Base-by-base conservation (phyloP, 2,888 invertebrate species). In the Crepidodera aurea region DNA sequence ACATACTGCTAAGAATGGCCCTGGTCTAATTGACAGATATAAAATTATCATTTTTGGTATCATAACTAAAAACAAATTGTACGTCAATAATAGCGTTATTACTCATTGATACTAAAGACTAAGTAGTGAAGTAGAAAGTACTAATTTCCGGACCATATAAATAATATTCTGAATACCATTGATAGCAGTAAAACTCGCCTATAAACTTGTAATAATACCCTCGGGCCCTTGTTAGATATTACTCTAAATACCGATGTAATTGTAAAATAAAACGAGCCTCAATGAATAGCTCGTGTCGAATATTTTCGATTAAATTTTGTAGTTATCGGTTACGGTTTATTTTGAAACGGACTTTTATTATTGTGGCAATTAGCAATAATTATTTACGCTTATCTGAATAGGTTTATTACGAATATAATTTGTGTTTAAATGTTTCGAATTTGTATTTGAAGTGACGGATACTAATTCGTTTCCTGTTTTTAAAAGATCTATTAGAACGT, bases 211-310 rank as follows among this genome's bases (percentile, higher is more conserved):
- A 48, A 48, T 48, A 48, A 48, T 6, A 16, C 8, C 48, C 15
- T 12, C 27, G 8, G 27, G 48, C 15, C 13, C n/a, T 29, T 48
- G 6, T 48, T 48, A 48, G 48, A 48, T 16, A 29, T 25, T 48
- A 48, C 48, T 48, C 48, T 48, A 48, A 48, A 48, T 48, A 48
- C 48, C 48, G 48, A 29, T 48, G 15, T 48, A 48, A 48, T 48
- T 48, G 25, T 48, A 27, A 48, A 48, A 48, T 48, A 27, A 48
- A 48, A 27, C 27, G 15, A 40, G 4, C 8, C 1, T 18, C 4
- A 40, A 40, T 40, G 40, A 40, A 40, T 40, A 40, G 40, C 18
- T 40, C 40, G 40, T 40, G 40, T 40, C 40, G 18, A 40, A 18
- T 18, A 40, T 40, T 40, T 40, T 40, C 18, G 18, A 40, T 40